These are phyloP conservation scores for Myotis myotis DNA, from an alignment of 2,797 vertebrate genomes.

Conservation along the genomic window DNA sequence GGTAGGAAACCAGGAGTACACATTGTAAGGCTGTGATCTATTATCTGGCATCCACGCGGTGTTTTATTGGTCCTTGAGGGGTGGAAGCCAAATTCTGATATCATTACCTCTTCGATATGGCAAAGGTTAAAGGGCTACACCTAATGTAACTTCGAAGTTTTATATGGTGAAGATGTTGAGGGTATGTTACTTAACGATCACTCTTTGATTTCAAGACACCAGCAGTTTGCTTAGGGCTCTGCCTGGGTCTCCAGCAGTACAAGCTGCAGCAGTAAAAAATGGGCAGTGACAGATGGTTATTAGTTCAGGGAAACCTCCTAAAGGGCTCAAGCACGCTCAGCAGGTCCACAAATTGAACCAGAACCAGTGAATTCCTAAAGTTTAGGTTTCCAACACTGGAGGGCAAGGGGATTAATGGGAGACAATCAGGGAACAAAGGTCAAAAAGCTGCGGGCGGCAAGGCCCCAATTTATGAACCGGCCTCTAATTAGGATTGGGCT, in stretches of 20 bases:
- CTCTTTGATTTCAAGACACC: slow-evolving; percentile 70
- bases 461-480: slow-evolving; percentile 5
- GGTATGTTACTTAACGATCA: slow-evolving; percentile 54
- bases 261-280: background rate
- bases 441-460: background rate
- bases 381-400: background rate
- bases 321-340: background rate
- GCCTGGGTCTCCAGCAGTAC: slow-evolving; percentile 15
- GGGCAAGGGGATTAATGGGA: slow-evolving; percentile 20
- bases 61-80: slow-evolving; percentile 29
- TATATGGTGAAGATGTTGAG: background rate
- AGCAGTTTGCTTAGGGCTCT: slow-evolving; percentile 49
- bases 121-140: slow-evolving; percentile 60
- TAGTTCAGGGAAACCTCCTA: background rate
- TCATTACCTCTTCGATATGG: background rate
- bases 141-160: slow-evolving; percentile 49
- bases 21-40: background rate
- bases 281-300: slow-evolving; percentile 58
- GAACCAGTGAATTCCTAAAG: background rate
- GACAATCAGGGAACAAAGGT: background rate
- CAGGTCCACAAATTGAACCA: background rate
- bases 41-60: background rate
- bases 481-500: slow-evolving; percentile 38
- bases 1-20: background rate
- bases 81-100: slow-evolving; percentile 50